phyloP scores from a whole-genome alignment of 2,888 invertebrate species.

The Operophtera brumata region DNA sequence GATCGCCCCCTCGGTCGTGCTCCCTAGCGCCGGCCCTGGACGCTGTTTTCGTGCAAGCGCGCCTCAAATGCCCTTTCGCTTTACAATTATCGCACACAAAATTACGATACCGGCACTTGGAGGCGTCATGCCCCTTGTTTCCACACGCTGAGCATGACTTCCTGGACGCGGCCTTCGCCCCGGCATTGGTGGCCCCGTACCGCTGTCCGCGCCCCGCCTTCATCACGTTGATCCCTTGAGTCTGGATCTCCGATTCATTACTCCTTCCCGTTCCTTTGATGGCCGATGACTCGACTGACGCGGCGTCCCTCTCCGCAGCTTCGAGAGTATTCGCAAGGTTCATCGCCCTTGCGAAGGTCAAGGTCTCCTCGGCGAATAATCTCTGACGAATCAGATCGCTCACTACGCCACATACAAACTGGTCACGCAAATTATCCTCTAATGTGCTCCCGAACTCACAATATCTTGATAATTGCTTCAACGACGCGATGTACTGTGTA shows the following conservation, averaged over 20 bases:
- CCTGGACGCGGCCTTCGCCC: no score
- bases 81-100: no score
- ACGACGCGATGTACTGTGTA: neutral
- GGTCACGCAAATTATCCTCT: slow-evolving; percentile 12
- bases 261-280: neutral
- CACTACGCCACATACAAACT: slow-evolving; percentile 20
- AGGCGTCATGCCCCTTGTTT: no score
- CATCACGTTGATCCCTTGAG: neutral
- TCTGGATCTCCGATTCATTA: neutral
- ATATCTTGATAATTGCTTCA: slow-evolving; percentile 13
- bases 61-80: no score
- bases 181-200: neutral
- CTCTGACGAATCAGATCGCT: slow-evolving; percentile 23
- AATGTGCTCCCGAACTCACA: slow-evolving; percentile 5
- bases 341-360: neutral
- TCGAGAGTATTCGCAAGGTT: neutral
- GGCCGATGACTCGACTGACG: slow-evolving; percentile 13
- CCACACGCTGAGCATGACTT: no score
- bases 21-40: neutral
- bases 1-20: neutral
- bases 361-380: slow-evolving; percentile 13
- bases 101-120: no score
- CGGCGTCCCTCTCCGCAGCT: slow-evolving; percentile 19
- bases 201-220: slow-evolving; percentile 9
- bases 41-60: neutral